A percentile compares a stretch with the other conserved stretches of the same genome.
These are phyloP conservation scores for Eumaeus atala DNA, from an alignment of 1,140 invertebrate species.

Conservation along the genomic window DNA sequence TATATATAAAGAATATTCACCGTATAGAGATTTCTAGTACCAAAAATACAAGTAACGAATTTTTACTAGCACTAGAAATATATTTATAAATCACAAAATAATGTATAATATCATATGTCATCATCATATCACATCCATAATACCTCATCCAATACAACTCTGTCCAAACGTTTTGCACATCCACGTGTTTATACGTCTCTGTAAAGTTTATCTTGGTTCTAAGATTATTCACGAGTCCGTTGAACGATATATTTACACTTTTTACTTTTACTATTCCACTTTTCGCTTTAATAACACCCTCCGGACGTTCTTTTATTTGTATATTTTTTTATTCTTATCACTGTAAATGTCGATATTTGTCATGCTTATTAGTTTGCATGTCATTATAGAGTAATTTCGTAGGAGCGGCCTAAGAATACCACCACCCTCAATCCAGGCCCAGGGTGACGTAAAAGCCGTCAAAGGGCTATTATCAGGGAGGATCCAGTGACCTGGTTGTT, in stretches of 20 bases:
- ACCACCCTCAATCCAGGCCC: too few species aligned
- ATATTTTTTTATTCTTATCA: conserved; percentile 20
- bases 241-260: conserved; percentile 64
- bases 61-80: too few species aligned
- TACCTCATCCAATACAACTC: conserved; percentile 28
- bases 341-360: conserved; percentile 24
- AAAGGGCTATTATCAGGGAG: too few species aligned
- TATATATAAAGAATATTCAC: too few species aligned
- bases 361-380: conserved; percentile 9
- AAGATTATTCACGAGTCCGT: conserved; percentile 59
- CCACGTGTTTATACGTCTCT: conserved; percentile 44
- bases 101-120: background rate
- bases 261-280: conserved; percentile 47
- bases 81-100: too few species aligned
- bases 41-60: too few species aligned
- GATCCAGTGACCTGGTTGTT: too few species aligned
- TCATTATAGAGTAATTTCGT: conserved; percentile 7
- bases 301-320: conserved; percentile 29
- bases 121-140: background rate
- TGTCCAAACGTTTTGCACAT: conserved; percentile 30
- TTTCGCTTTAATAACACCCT: conserved; percentile 40
- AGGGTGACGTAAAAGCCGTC: too few species aligned
- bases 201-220: conserved; percentile 52
- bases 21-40: too few species aligned
- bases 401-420: too few species aligned